phyloP scores from a whole-genome alignment of 1,140 invertebrate species.

The Ceratitis capitata region DNA sequence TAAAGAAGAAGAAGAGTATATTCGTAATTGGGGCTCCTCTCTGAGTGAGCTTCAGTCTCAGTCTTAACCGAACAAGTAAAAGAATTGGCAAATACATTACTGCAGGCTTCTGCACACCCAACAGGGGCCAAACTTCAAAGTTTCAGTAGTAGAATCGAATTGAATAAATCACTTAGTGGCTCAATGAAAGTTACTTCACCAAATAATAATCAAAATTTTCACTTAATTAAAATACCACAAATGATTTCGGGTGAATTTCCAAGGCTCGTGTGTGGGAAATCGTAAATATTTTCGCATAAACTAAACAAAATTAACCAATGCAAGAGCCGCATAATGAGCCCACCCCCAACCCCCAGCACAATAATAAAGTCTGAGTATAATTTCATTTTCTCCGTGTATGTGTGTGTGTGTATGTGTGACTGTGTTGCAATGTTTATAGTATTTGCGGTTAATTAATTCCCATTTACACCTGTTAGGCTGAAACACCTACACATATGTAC shows the following conservation, averaged over 20 bases:
- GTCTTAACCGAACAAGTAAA: too few relatives aligned
- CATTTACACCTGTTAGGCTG: slow-evolving; percentile 64
- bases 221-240: slow-evolving; percentile 9
- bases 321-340: not conserved
- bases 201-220: not conserved
- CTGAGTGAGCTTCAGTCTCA: too few relatives aligned
- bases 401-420: not conserved
- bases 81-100: too few relatives aligned
- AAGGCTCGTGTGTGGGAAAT: not conserved
- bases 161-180: too few relatives aligned
- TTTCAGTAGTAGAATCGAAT: too few relatives aligned
- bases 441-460: slow-evolving; percentile 65
- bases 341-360: too few relatives aligned
- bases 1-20: too few relatives aligned
- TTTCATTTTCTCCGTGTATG: not conserved
- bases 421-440: slow-evolving; percentile 60
- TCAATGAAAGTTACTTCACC: not conserved
- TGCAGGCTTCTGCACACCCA: too few relatives aligned
- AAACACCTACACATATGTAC: too few relatives aligned
- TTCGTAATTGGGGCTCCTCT: too few relatives aligned
- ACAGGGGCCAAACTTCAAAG: too few relatives aligned
- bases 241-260: not conserved
- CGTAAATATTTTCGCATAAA: not conserved
- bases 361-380: too few relatives aligned
- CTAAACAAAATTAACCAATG: not conserved